A percentile compares a stretch with the other conserved stretches of the same genome.
Evolutionary conservation across 2,888 invertebrate species (phyloP).

Genomic region (Keiferia lycopersicella): DNA sequence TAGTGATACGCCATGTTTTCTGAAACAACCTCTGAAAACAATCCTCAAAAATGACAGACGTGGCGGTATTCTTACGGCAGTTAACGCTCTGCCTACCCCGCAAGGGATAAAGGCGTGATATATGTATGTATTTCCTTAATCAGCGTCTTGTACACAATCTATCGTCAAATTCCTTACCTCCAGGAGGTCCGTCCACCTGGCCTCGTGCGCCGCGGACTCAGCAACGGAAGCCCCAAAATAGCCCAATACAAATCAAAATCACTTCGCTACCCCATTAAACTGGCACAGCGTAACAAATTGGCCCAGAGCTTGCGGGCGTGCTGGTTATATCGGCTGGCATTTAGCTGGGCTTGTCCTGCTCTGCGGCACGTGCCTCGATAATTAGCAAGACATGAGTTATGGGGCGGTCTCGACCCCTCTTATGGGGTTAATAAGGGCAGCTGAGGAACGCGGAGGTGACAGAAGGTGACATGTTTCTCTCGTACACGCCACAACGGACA

Average conservation of each 20-base stretch:
- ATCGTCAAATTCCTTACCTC: conserved; percentile 7
- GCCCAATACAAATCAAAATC: conserved; percentile 55
- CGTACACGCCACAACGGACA: conserved; percentile 19
- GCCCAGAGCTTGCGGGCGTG: conserved; percentile 29
- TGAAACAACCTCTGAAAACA: too few relatives aligned
- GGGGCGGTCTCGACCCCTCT: conserved; percentile 55
- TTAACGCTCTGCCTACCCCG: too few relatives aligned
- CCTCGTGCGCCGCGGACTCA: conserved; percentile 25
- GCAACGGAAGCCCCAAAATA: conserved; percentile 64
- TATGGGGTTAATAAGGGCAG: conserved; percentile 72
- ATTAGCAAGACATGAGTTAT: conserved; percentile 70
- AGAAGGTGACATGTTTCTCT: conserved; percentile 29
- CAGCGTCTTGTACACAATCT: conserved; percentile 6
- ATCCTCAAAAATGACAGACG: too few relatives aligned
- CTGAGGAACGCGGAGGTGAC: conserved; percentile 40
- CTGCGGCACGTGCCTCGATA: conserved; percentile 54
- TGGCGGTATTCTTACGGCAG: too few relatives aligned
- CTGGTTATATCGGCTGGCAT: conserved; percentile 34
- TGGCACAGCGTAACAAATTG: conserved; percentile 63
- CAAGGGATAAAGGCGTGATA: too few relatives aligned
- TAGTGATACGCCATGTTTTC: too few relatives aligned
- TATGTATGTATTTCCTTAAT: too few relatives aligned
- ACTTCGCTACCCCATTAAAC: conserved; percentile 49
- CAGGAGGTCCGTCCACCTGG: conserved; percentile 19
- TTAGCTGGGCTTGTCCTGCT: conserved; percentile 33